Base-by-base conservation (phyloP, 2,113 vertebrate species). In the Sprattus sprattus region DNA sequence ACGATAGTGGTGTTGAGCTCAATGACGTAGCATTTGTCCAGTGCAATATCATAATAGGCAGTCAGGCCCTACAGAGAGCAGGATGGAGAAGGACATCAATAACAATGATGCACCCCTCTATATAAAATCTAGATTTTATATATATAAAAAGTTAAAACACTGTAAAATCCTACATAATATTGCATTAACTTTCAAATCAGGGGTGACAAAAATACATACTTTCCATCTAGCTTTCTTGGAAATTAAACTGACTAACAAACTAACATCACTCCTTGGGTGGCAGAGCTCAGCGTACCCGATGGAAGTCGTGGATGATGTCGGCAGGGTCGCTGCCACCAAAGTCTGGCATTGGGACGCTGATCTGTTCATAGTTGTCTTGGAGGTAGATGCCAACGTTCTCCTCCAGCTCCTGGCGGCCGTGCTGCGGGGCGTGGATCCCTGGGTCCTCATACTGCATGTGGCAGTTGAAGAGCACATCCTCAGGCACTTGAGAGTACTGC, bases 21-120 rank as follows among this genome's bases (percentile, higher is more conserved):
- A 0, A 97, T 97, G 92, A 99, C 94, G 6, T 97, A 99, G 93
- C 98, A 99, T 86, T 98, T 98, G 93, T 98, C 96, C 95, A 98
- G 89, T 0, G 94, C 94, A 85, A 98, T 95, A 94, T 99, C 98
- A 0, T 97, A 93, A 86, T 99, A 99, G 8, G 97, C 98, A 0
- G 98, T 99, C 89, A 99, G 94, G 0, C 97, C 96, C 98, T 99
- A 92, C 0, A 0, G 60, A 2, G 7, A 71, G 10, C 10, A 8
- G 32, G 32, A 84, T 45, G 0, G 75, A 75, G 67, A 44, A 39
- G 39, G 39, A 6, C 52, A 57, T 57, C 54, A 49, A 8, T 1
- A 32, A 57, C 47, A 39, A 44, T 45, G 83, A 32, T 85, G 32
- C 20, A 64, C 67, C 46, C 18, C 54, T 39, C 39, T 39, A n/a